These are phyloP conservation scores for Epsilonema sp. DNA, from an alignment of 2,888 invertebrate genomes.

Conservation along the genomic window DNA sequence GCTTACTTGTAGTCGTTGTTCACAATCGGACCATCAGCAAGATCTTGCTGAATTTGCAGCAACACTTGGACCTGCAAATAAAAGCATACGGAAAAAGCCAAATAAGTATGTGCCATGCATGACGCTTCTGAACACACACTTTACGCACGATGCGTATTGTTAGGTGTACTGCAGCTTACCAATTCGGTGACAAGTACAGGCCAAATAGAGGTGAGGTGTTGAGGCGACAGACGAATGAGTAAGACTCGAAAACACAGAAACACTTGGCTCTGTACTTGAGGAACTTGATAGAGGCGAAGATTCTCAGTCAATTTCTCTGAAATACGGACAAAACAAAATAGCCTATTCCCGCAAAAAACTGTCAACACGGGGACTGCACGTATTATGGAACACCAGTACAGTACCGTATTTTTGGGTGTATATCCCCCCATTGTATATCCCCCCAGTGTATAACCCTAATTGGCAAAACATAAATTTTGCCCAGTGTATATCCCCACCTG, in stretches of 20 bases:
- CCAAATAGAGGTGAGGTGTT: constrained; percentile 68
- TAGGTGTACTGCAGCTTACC: too few relatives aligned
- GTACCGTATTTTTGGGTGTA: too few relatives aligned
- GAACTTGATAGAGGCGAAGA: constrained; percentile 51
- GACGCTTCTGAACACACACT: neutral
- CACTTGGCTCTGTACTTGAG: constrained; percentile 55
- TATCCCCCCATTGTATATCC: too few relatives aligned
- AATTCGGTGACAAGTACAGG: constrained; percentile 74
- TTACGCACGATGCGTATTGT: constrained; percentile 4
- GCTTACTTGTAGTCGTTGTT: neutral
- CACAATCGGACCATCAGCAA: constrained; percentile 39
- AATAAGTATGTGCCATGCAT: neutral
- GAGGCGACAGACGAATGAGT: constrained; percentile 57
- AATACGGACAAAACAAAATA: too few relatives aligned
- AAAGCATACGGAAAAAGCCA: too few relatives aligned
- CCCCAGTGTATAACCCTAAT: too few relatives aligned
- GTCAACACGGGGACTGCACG: too few relatives aligned
- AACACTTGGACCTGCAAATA: constrained; percentile 49
- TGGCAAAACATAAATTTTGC: too few relatives aligned
- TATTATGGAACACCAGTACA: too few relatives aligned
- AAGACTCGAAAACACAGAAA: constrained; percentile 70
- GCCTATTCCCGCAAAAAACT: too few relatives aligned
- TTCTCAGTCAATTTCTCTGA: constrained; percentile 64
- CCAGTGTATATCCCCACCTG: too few relatives aligned
- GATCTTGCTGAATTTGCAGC: constrained; percentile 60